Evolutionary conservation across 2,113 vertebrate species (phyloP).

Genomic region (Tragelaphus scriptus): DNA sequence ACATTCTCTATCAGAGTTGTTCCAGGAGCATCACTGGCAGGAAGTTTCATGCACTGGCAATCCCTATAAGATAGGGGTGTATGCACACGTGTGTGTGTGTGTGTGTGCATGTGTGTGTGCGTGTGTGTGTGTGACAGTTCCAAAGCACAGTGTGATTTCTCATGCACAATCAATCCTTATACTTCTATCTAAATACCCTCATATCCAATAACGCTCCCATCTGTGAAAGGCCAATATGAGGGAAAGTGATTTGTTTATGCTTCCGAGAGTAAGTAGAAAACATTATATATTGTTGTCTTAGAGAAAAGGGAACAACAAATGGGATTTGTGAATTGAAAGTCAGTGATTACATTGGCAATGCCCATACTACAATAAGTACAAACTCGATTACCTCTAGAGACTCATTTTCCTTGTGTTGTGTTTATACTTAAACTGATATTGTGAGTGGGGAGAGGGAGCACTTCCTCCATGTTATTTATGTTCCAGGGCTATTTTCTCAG

Average conservation of each 20-base stretch:
- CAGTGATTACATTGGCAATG: neutral
- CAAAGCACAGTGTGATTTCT: constrained; percentile 53
- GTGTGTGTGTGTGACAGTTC: neutral
- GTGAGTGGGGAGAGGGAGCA: neutral
- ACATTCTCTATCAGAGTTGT: neutral
- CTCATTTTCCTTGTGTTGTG: neutral
- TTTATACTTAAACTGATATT: neutral
- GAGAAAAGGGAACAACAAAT: constrained; percentile 39
- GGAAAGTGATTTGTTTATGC: constrained; percentile 62
- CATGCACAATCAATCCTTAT: neutral
- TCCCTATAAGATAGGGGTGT: neutral
- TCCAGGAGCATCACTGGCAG: neutral
- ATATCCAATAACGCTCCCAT: constrained; percentile 51
- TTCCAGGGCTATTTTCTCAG: neutral
- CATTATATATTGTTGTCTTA: constrained; percentile 27
- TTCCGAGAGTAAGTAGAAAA: constrained; percentile 43
- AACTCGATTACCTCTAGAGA: neutral
- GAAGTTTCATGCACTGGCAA: neutral
- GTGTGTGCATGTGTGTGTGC: neutral
- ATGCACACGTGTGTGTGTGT: neutral
- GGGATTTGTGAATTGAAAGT: constrained; percentile 25
- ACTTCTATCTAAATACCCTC: constrained; percentile 62
- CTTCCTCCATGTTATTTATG: neutral
- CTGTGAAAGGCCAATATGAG: constrained; percentile 58
- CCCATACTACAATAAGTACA: neutral